Conservation (phyloP, 1,140 invertebrate genomes). For the Bombus superbus region DNA sequence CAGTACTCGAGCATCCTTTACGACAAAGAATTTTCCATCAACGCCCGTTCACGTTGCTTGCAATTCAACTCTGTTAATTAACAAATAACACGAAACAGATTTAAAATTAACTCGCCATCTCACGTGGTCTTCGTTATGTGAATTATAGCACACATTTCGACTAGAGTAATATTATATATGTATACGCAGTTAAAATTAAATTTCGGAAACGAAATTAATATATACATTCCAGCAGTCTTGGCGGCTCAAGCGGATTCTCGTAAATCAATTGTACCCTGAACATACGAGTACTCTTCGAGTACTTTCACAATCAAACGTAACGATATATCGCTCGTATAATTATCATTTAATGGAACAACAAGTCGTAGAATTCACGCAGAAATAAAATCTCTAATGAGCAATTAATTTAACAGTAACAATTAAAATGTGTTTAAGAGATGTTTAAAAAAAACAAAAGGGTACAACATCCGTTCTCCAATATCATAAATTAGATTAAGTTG, state of each 20-base stretch:
- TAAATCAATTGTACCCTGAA: constrained; percentile 24
- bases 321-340: constrained; percentile 14
- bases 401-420: constrained; percentile 47
- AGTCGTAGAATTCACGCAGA: constrained; percentile 40
- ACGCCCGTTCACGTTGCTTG: background rate
- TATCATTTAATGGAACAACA: constrained; percentile 41
- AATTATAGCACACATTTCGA: constrained; percentile 58
- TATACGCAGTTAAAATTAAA: constrained; percentile 60
- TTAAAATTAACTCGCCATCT: constrained; percentile 34
- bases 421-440: constrained; percentile 5
- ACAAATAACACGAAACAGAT: constrained; percentile 48
- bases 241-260: constrained; percentile 49
- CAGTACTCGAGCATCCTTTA: constrained; percentile 28
- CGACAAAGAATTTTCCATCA: constrained; percentile 44
- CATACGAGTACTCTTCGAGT: background rate
- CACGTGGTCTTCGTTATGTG: constrained; percentile 23
- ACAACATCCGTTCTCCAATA: background rate
- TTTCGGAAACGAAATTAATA: constrained; percentile 57
- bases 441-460: constrained; percentile 22
- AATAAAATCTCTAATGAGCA: constrained; percentile 43
- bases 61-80: constrained; percentile 27
- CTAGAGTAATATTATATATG: constrained; percentile 60
- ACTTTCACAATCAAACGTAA: constrained; percentile 7
- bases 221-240: constrained; percentile 67
- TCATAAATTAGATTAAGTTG: constrained; percentile 16